Base-by-base conservation (phyloP, 2,797 vertebrate species). In the Distichodus sexfasciatus region DNA sequence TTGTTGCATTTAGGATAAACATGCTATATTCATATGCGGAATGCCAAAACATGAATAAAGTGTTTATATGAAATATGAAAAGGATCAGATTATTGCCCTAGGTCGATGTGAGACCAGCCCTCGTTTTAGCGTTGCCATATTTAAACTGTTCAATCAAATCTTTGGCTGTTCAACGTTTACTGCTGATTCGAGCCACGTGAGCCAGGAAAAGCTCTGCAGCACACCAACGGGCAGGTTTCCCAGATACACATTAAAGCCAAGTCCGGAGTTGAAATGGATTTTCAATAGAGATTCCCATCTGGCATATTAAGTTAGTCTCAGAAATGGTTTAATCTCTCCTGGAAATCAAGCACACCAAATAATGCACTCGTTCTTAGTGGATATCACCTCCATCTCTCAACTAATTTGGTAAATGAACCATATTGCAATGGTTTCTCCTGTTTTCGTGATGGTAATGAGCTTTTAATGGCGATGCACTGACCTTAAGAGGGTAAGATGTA, bases 241-340 rank as follows among this genome's bases (percentile, higher is more conserved):
- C 53, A 48, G 53, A 63, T 51, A 72, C 44, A 41, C 69, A 65
- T 72, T 72, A 72, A n/a, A 58, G 43, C 69, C 61, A 19, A 72
- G 43, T 33, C 61, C 15, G 50, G 70, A 66, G 41, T 33, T 55
- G 26, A 64, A 71, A 65, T 55, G 51, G 60, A 71, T 63, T 63
- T 71, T 48, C 41, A 58, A 55, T 59, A 12, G 41, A 41, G 31
- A 51, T 48, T 72, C 53, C 61, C 54, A 57, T 17, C 31, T 35
- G 43, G 6, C 43, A 12, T 54, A 40, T 43, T 41, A 41, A 57
- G 57, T 40, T 44, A 15, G 23, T 40, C 17, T 43, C 50, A n/a
- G 31, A 38, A 31, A 4, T n/a, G 44, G 33, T 38, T 64, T 64
- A 57, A 58, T 72, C 69, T 48, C 14, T 8, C n/a, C 54, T 59